Percentiles rank a stretch among this genome's conserved stretches.
These are phyloP conservation scores for Melanogrammus aeglefinus DNA, from an alignment of 2,797 vertebrate species.

Conservation along the genomic window DNA sequence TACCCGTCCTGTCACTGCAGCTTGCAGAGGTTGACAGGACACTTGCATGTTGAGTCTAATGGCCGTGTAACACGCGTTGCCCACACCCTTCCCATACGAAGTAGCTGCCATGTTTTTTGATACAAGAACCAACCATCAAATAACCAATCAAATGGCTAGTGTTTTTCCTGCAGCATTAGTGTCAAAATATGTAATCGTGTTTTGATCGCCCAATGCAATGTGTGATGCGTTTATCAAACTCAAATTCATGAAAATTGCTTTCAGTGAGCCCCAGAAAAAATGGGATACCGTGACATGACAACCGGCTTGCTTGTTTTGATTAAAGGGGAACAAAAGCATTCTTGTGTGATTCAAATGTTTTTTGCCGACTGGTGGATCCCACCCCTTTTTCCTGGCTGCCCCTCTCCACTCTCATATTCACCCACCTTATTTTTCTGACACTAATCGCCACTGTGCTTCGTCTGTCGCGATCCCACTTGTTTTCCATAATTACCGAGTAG, in stretches of 20 bases:
- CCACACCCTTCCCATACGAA: background rate
- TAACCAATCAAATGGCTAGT: background rate
- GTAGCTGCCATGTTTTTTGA: background rate
- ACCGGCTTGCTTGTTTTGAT: background rate
- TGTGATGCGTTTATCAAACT: background rate
- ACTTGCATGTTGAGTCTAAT: background rate
- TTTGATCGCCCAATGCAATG: background rate
- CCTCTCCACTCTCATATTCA: background rate
- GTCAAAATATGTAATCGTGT: background rate
- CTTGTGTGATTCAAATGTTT: background rate
- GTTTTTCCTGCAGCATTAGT: background rate
- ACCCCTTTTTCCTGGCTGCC: background rate
- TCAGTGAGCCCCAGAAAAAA: background rate
- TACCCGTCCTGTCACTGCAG: too few species aligned
- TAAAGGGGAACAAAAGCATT: background rate
- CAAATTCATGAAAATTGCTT: background rate
- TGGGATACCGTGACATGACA: background rate
- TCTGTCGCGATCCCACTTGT: conserved; percentile 10
- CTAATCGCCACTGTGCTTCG: conserved; percentile 14
- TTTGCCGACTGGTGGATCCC: background rate
- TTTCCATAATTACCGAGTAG: conserved; percentile 31
- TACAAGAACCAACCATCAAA: background rate
- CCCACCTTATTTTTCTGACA: conserved; percentile 19
- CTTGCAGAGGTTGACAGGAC: background rate
- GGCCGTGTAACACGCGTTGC: background rate